Conservation (phyloP, 2,888 invertebrate genomes). For the Dastarcus helophoroides region DNA sequence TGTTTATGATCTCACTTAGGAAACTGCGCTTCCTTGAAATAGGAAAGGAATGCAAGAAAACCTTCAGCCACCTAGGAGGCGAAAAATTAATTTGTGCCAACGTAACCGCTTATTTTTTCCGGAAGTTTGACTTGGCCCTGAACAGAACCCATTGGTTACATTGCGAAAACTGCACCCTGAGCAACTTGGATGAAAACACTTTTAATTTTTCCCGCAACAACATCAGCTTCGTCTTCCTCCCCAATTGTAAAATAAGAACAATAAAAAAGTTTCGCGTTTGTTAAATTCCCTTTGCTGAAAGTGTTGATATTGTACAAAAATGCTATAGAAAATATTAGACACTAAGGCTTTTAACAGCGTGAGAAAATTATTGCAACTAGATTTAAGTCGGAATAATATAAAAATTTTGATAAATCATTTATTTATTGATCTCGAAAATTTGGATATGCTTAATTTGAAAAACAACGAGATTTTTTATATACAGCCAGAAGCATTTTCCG, state of each 20-base stretch:
- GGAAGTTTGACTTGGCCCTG: slow-evolving; percentile 22
- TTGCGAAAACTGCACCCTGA: slow-evolving; percentile 28
- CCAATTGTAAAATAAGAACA: slow-evolving; percentile 20
- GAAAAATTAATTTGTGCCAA: slow-evolving; percentile 29
- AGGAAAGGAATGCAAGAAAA: slow-evolving; percentile 1
- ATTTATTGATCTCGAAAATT: slow-evolving; percentile 30
- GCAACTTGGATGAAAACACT: slow-evolving; percentile 24
- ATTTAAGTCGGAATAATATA: slow-evolving; percentile 28
- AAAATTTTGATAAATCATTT: slow-evolving; percentile 26
- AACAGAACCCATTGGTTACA: slow-evolving; percentile 30
- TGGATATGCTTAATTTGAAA: slow-evolving; percentile 32
- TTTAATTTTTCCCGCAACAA: slow-evolving; percentile 29
- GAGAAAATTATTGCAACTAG: slow-evolving; percentile 28
- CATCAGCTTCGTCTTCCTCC: slow-evolving; percentile 27
- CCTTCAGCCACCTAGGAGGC: slow-evolving; percentile 14
- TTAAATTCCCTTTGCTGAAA: slow-evolving; percentile 27
- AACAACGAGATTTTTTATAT: slow-evolving; percentile 30
- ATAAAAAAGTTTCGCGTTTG: slow-evolving; percentile 26
- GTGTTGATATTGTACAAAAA: slow-evolving; percentile 31
- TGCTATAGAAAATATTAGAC: slow-evolving; percentile 30
- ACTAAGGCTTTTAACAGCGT: slow-evolving; percentile 29
- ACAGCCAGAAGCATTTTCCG: slow-evolving; percentile 31
- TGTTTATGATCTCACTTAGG: too few relatives aligned
- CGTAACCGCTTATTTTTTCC: slow-evolving; percentile 25
- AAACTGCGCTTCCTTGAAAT: background rate